These are phyloP conservation scores for Cladorhizidae sp. DNA, from an alignment of 37 sponge, comb jelly and placozoan genomes.

Conservation along the genomic window DNA sequence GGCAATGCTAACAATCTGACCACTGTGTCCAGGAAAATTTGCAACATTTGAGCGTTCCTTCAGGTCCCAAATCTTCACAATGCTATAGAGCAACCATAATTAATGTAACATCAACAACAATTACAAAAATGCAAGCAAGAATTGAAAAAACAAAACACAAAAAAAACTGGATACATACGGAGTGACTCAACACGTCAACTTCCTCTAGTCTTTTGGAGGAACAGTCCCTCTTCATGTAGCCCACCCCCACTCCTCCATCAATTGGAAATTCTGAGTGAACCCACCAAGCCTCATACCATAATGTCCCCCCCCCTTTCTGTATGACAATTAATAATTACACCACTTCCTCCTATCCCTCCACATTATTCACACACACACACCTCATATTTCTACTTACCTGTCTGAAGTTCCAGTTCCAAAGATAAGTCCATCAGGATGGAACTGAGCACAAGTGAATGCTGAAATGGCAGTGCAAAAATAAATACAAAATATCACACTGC, in stretches of 20 bases:
- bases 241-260: too few relatives aligned
- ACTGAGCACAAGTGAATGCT: conserved; percentile 96
- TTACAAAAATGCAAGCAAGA: neutral
- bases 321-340: too few relatives aligned
- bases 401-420: conserved; percentile 98
- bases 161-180: too few relatives aligned
- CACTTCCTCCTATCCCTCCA: too few relatives aligned
- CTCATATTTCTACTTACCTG: conserved; percentile 67
- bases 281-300: neutral
- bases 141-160: conserved; percentile 3
- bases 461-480: neutral
- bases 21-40: conserved; percentile 96
- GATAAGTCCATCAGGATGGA: conserved; percentile 99
- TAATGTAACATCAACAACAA: neutral
- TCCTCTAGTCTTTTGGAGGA: too few relatives aligned
- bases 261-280: too few relatives aligned
- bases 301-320: too few relatives aligned
- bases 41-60: conserved; percentile 97
- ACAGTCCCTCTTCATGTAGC: too few relatives aligned
- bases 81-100: conserved; percentile 27
- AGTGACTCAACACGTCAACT: too few relatives aligned
- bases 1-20: conserved; percentile 86
- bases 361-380: too few relatives aligned
- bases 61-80: conserved; percentile 99
- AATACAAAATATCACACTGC: neutral